Evolutionary conservation across 2,888 invertebrate species (phyloP).

Genomic region (Malacosoma neustria): DNA sequence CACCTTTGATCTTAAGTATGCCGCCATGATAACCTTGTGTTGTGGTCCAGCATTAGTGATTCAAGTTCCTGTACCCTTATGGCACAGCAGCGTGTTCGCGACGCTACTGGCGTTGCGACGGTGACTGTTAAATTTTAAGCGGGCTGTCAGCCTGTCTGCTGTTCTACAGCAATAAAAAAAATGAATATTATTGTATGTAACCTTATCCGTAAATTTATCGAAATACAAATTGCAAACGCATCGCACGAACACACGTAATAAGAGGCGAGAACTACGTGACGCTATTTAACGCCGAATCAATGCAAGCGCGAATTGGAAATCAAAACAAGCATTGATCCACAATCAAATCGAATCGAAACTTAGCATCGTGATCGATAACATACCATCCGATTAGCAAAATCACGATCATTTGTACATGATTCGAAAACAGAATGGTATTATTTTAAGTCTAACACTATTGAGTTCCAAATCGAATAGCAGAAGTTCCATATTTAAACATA

Average conservation of each 20-base stretch:
- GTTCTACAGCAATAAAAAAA: too few relatives aligned
- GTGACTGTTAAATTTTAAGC: too few relatives aligned
- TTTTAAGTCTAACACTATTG: conserved; percentile 19
- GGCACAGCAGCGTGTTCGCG: too few relatives aligned
- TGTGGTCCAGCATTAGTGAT: too few relatives aligned
- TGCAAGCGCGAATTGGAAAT: conserved; percentile 73
- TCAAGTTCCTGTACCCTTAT: too few relatives aligned
- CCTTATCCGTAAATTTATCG: conserved; percentile 38
- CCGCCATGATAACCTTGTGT: too few relatives aligned
- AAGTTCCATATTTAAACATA: conserved; percentile 26
- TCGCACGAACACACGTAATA: conserved; percentile 29
- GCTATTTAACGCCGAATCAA: conserved; percentile 68
- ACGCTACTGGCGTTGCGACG: too few relatives aligned
- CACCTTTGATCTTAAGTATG: too few relatives aligned
- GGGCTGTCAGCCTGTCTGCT: too few relatives aligned
- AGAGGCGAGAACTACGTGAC: conserved; percentile 59
- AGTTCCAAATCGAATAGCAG: conserved; percentile 15
- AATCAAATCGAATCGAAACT: conserved; percentile 68
- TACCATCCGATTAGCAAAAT: conserved; percentile 66
- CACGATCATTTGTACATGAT: conserved; percentile 56
- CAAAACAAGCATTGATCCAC: conserved; percentile 69
- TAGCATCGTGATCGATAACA: conserved; percentile 68
- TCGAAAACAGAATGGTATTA: conserved; percentile 15
- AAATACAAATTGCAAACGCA: conserved; percentile 46
- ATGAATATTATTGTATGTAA: too few relatives aligned